phyloP scores from a whole-genome alignment of 2,888 invertebrate species.

The Laspeyria flexula region DNA sequence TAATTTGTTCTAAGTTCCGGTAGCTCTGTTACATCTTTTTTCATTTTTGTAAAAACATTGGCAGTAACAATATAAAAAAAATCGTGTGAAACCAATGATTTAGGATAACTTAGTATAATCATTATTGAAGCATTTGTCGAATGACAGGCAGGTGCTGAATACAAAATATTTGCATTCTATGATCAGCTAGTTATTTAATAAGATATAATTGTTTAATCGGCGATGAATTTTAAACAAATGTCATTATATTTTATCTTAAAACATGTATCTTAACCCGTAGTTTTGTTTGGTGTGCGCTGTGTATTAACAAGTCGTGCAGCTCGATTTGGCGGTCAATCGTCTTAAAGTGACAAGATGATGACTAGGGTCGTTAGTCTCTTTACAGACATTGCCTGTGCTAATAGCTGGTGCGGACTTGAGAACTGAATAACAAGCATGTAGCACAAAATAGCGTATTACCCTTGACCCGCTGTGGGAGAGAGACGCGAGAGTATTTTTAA shows the following conservation, averaged over 20 bases:
- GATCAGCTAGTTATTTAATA: background rate
- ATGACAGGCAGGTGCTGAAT: constrained; percentile 6
- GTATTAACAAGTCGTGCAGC: constrained; percentile 34
- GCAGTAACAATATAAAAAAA: no score
- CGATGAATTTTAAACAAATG: background rate
- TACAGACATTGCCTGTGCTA: no score
- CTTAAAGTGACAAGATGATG: constrained; percentile 8
- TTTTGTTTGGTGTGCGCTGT: background rate
- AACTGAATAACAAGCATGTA: constrained; percentile 41
- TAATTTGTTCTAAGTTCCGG: no score
- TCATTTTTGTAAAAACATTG: background rate
- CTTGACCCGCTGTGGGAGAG: constrained; percentile 76
- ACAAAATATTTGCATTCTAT: constrained; percentile 6
- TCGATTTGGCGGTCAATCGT: constrained; percentile 22
- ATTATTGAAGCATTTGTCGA: constrained; percentile 5
- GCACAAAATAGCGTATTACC: constrained; percentile 56
- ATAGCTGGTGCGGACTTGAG: no score
- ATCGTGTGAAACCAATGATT: background rate
- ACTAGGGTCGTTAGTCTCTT: no score
- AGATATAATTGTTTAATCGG: background rate
- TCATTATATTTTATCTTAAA: no score
- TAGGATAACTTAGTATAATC: constrained; percentile 1
- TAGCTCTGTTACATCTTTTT: no score
- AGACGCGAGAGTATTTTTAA: constrained; percentile 68
- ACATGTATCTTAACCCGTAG: no score